Conservation (phyloP, 2,888 invertebrate genomes). For the Plebejus anna region DNA sequence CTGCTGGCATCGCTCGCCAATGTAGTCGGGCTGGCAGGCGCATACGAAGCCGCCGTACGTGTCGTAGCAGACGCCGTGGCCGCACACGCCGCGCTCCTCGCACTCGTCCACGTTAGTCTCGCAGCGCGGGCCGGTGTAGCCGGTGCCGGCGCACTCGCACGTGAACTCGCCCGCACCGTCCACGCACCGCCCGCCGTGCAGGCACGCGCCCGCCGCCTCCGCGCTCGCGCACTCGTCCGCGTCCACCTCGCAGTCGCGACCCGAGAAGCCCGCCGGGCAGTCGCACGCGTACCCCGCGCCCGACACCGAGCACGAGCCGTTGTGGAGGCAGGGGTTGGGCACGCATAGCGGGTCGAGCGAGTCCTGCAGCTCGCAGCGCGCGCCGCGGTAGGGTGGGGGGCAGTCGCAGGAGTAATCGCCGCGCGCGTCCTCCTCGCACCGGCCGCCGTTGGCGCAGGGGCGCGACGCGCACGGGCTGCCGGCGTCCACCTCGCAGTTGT, state of each 20-base stretch:
- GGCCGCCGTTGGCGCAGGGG: conserved; percentile 87
- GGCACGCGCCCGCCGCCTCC: conserved; percentile 77
- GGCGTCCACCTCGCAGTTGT: conserved; percentile 91
- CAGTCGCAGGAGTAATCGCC: conserved; percentile 88
- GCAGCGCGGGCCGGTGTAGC: conserved; percentile 86
- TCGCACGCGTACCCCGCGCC: conserved; percentile 78
- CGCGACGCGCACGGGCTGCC: conserved; percentile 85
- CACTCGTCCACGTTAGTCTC: conserved; percentile 91
- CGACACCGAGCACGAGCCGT: conserved; percentile 86
- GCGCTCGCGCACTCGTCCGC: conserved; percentile 86
- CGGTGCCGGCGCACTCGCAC: conserved; percentile 88
- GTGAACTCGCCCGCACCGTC: conserved; percentile 87
- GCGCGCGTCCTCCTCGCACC: conserved; percentile 82
- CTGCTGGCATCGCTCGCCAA: conserved; percentile 87
- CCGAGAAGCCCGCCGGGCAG: conserved; percentile 83
- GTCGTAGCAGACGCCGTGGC: conserved; percentile 88
- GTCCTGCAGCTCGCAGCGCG: conserved; percentile 86
- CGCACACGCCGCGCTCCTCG: conserved; percentile 78
- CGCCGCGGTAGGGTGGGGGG: conserved; percentile 82
- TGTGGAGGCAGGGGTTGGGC: conserved; percentile 88
- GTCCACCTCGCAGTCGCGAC: conserved; percentile 85
- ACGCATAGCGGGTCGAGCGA: conserved; percentile 85
- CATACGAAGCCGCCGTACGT: conserved; percentile 89
- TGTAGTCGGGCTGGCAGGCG: conserved; percentile 88
- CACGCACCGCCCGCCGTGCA: conserved; percentile 85